Percentiles rank a stretch among this genome's conserved stretches.
Conservation (phyloP, 2,888 invertebrate species). For the Labia minor region DNA sequence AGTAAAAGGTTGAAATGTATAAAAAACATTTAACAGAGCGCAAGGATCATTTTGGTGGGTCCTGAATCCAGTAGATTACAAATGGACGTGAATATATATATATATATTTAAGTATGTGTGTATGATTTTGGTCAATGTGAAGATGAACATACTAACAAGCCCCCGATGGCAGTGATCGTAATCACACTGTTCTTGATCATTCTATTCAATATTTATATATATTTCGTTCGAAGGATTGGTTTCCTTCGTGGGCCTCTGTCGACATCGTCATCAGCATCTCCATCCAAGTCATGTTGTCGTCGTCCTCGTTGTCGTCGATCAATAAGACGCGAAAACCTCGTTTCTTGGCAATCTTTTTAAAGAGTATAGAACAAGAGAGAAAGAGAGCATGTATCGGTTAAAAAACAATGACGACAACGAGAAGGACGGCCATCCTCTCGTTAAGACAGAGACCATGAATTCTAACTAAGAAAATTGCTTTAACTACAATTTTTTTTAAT, state of each 20-base stretch:
- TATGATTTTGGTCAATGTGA: slow-evolving; percentile 2
- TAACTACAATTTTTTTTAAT: not conserved
- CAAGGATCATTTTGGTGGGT: not conserved
- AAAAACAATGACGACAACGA: not conserved
- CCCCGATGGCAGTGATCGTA: slow-evolving; percentile 1
- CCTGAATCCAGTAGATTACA: not conserved
- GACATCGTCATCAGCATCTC: not conserved
- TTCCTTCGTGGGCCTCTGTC: not conserved
- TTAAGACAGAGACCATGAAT: too few relatives aligned
- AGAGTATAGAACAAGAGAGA: not conserved
- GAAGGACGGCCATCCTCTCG: not conserved
- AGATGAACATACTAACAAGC: not conserved
- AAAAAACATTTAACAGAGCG: not conserved
- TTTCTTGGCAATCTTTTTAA: not conserved
- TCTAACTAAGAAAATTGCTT: not conserved
- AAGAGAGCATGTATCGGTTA: not conserved
- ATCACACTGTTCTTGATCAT: not conserved
- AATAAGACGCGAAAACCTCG: slow-evolving; percentile 3
- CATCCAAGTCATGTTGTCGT: not conserved
- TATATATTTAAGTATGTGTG: not conserved
- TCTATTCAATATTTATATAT: not conserved
- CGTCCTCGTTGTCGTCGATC: not conserved
- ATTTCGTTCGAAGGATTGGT: not conserved
- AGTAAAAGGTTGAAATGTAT: not conserved
- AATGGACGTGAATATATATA: not conserved